phyloP scores from a whole-genome alignment of 2,797 vertebrate species.

The Lagodon rhomboides region DNA sequence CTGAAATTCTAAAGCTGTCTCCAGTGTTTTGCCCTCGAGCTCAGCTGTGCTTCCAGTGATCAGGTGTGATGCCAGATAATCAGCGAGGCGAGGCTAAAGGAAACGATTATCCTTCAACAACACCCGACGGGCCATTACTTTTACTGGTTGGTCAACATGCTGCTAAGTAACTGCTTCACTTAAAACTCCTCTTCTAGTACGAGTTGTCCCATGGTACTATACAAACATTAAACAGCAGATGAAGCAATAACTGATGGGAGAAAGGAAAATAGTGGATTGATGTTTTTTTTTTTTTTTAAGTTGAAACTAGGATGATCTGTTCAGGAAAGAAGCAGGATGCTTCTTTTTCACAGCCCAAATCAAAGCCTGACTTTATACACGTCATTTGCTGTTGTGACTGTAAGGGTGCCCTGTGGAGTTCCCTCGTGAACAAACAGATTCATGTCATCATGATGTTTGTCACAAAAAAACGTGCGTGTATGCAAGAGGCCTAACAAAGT shows the following conservation, averaged over 20 bases:
- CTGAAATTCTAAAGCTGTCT: not conserved
- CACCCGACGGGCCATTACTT: not conserved
- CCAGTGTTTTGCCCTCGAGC: not conserved
- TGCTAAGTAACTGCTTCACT: conserved; percentile 51
- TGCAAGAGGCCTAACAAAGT: not conserved
- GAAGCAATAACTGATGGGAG: conserved; percentile 17
- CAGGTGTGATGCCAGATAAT: conserved; percentile 26
- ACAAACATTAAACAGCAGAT: not conserved
- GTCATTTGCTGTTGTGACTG: not conserved
- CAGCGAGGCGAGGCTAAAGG: conserved; percentile 2
- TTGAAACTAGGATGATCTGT: conserved; percentile 14
- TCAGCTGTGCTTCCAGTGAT: conserved; percentile 1
- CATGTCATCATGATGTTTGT: not conserved
- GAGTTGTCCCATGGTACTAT: not conserved
- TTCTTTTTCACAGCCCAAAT: not conserved
- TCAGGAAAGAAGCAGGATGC: not conserved
- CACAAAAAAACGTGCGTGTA: not conserved
- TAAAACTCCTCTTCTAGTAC: not conserved
- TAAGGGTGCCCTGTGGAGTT: conserved; percentile 6
- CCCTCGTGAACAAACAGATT: not conserved
- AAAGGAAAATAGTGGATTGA: not conserved
- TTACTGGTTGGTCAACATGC: conserved; percentile 46
- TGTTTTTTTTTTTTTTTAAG: not conserved
- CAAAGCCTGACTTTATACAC: not conserved
- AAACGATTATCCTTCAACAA: conserved; percentile 14